phyloP scores from a whole-genome alignment of 1,140 invertebrate genomes.

The Drosophila miranda region DNA sequence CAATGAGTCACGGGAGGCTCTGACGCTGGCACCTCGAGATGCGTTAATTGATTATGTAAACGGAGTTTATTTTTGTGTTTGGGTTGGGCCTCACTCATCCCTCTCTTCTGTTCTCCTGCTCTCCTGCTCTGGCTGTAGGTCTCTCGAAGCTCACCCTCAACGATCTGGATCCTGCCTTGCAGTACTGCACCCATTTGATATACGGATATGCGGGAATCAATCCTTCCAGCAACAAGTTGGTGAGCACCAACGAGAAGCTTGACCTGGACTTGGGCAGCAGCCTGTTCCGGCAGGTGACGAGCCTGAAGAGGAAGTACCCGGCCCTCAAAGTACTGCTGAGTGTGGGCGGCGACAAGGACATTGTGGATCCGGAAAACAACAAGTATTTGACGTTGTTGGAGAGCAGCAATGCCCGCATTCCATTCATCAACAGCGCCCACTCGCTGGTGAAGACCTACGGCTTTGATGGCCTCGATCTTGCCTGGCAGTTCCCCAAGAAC shows the following conservation, averaged over 20 bases:
- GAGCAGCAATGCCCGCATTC: constrained; percentile 87
- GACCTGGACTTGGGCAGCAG: constrained; percentile 88
- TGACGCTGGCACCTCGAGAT: constrained; percentile 16
- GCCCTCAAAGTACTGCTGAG: constrained; percentile 90
- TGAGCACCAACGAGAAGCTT: constrained; percentile 87
- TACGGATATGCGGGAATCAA: constrained; percentile 94
- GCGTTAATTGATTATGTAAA: constrained; percentile 54
- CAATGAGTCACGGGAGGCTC: constrained; percentile 35
- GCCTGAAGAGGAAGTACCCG: constrained; percentile 88
- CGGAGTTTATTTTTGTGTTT: constrained; percentile 2
- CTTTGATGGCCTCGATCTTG: constrained; percentile 94
- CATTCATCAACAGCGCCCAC: constrained; percentile 89
- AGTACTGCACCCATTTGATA: constrained; percentile 92
- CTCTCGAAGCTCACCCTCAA: constrained; percentile 89
- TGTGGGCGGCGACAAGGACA: constrained; percentile 89
- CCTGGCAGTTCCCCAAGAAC: constrained; percentile 91
- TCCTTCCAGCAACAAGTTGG: constrained; percentile 86
- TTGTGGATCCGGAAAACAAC: constrained; percentile 82
- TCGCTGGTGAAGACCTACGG: constrained; percentile 88
- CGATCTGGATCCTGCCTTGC: constrained; percentile 88
- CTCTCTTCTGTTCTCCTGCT: neutral
- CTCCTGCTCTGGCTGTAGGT: constrained; percentile 83
- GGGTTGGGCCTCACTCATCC: constrained; percentile 2
- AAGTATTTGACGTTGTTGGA: constrained; percentile 84
- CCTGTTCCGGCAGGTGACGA: constrained; percentile 87